Conservation (phyloP, 2,113 vertebrate genomes). For the Callithrix jacchus region DNA sequence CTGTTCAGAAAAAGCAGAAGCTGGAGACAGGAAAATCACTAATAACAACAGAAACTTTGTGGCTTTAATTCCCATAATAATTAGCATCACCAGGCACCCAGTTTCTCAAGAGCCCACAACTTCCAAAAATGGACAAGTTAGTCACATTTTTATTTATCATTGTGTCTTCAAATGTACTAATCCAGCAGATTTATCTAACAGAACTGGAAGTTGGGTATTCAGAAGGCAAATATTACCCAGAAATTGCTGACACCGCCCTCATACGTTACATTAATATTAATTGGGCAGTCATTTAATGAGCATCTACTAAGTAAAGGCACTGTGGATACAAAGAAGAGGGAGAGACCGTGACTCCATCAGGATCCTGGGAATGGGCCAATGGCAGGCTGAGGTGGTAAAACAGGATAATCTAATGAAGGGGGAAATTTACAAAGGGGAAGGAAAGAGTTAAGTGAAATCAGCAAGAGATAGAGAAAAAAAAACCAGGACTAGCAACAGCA, state of each 20-base stretch:
- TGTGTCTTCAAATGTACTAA: background rate
- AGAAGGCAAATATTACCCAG: background rate
- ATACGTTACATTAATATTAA: background rate
- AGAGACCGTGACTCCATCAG: fast-evolving
- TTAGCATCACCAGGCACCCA: background rate
- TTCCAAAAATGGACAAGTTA: background rate
- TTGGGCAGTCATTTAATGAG: too few relatives aligned
- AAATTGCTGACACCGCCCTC: background rate
- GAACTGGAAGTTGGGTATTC: background rate
- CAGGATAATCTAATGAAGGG: background rate
- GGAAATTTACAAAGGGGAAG: background rate
- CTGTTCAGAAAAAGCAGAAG: background rate
- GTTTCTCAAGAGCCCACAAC: background rate
- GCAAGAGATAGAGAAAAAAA: background rate
- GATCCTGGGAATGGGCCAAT: background rate
- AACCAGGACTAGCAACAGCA: background rate
- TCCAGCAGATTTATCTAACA: background rate
- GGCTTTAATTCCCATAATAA: background rate
- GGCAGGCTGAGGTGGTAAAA: too few relatives aligned
- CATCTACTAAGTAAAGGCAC: background rate
- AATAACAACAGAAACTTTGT: background rate
- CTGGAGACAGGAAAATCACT: background rate
- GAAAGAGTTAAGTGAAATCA: background rate
- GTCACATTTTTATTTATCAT: background rate
- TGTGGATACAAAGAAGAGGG: background rate